phyloP scores from a whole-genome alignment of 2,888 invertebrate species.

The Ophonus ardosiacus region DNA sequence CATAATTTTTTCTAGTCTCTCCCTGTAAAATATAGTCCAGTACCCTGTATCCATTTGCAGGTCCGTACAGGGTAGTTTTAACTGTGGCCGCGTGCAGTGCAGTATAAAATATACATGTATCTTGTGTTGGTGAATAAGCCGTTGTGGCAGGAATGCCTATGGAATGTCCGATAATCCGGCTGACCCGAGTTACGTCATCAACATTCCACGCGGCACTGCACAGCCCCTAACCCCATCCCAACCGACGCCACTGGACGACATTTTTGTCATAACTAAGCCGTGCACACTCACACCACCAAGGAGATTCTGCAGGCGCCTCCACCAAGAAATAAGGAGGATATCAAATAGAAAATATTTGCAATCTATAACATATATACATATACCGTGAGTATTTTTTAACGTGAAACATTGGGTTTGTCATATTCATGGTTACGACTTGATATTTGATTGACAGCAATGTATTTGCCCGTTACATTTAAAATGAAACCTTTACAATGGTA shows the following conservation, averaged over 20 bases:
- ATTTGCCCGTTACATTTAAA: too few species aligned
- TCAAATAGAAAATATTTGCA: neutral
- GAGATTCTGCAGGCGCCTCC: neutral
- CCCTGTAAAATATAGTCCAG: too few species aligned
- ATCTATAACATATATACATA: too few species aligned
- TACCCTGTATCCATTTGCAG: neutral
- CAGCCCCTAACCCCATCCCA: neutral
- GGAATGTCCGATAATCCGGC: slow-evolving; percentile 74
- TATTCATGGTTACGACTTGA: too few species aligned
- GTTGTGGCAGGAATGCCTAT: slow-evolving; percentile 70
- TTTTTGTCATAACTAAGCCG: slow-evolving; percentile 54
- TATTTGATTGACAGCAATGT: too few species aligned
- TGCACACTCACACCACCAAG: neutral
- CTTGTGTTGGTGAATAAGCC: slow-evolving; percentile 69
- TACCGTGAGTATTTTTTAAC: too few species aligned
- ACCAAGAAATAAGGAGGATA: neutral
- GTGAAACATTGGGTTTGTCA: too few species aligned
- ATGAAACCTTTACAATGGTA: too few species aligned
- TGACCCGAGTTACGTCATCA: slow-evolving; percentile 65
- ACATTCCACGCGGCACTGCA: slow-evolving; percentile 53
- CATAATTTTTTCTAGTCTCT: too few species aligned
- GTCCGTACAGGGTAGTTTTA: slow-evolving; percentile 22
- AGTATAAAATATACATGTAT: slow-evolving; percentile 60
- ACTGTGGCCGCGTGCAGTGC: neutral
- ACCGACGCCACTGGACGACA: slow-evolving; percentile 9